Percentiles rank a stretch among this genome's conserved stretches.
phyloP scores from a whole-genome alignment of 1,140 invertebrate genomes.

The Zaprionus taronus region DNA sequence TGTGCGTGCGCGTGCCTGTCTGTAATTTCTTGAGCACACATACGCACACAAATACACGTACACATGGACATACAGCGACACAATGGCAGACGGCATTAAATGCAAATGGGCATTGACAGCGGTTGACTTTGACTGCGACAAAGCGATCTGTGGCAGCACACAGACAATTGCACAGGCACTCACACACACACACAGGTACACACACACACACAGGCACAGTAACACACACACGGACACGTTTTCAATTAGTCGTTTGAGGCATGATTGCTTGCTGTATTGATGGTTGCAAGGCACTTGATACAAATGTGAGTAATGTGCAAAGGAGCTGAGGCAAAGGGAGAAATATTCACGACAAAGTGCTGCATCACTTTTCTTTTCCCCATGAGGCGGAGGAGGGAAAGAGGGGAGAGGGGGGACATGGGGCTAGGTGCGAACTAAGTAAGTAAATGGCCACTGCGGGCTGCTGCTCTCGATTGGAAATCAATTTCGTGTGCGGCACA shows the following conservation, averaged over 20 bases:
- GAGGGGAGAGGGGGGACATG: not conserved
- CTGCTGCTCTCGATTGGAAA: slow-evolving; percentile 62
- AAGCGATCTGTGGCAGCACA: slow-evolving; percentile 1
- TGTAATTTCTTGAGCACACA: slow-evolving; percentile 70
- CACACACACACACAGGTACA: not conserved
- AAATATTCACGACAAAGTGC: not conserved
- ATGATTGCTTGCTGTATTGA: slow-evolving; percentile 56
- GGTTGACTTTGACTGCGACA: slow-evolving; percentile 12
- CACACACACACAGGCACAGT: slow-evolving; percentile 11
- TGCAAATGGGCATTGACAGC: slow-evolving; percentile 32
- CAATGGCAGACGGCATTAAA: slow-evolving; percentile 10
- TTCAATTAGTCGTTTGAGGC: slow-evolving; percentile 70
- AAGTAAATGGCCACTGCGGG: slow-evolving; percentile 38
- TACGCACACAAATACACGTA: slow-evolving; percentile 19
- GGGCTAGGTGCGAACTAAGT: slow-evolving; percentile 27
- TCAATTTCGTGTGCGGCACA: slow-evolving; percentile 69
- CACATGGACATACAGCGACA: slow-evolving; percentile 1
- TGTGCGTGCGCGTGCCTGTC: slow-evolving; percentile 68
- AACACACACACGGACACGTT: slow-evolving; percentile 38
- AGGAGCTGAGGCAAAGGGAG: not conserved
- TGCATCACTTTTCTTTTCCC: not conserved
- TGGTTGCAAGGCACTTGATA: slow-evolving; percentile 4
- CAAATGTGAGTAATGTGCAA: not conserved
- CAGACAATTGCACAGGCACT: not conserved
- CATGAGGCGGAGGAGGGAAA: not conserved